Evolutionary conservation across 2,888 invertebrate genomes (phyloP), one percentile per base, ranked within the genome.

Genomic region (Caenorhabditis sp.): DNA sequence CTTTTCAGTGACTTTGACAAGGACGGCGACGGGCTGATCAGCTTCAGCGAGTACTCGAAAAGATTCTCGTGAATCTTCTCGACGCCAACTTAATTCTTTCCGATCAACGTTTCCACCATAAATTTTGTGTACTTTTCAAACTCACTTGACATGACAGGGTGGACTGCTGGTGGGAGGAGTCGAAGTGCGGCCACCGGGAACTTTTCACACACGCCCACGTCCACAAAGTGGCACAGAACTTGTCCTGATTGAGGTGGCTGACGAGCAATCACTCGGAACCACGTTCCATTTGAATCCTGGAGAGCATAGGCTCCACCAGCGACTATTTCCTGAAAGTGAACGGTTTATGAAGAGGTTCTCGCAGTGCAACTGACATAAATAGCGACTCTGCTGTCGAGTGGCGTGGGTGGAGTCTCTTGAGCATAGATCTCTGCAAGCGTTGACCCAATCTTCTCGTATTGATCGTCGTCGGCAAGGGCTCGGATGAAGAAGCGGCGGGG

Each of bases 311-410:
- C 84, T 2, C 82, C 84, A 7, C 79, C 81, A 2, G 78, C 45
- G 8, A 77, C 71, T 2, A 84, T 78, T 59, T 84, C 83, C 83
- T 83, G 32, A 39, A 79, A 56, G 11, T 30, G 4, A 32, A 8
- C 2, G n/a, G 5, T 55, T 24, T 43, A 6, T 20, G 2, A 20
- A 17, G 8, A 9, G 3, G 24, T n/a, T n/a, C 2, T 30, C n/a
- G n/a, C n/a, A n/a, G n/a, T n/a, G n/a, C n/a, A n/a, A n/a, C 76
- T 70, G 27, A 80, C 81, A 61, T 82, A 82, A n/a, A 82, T 80
- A 20, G 78, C 79, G 1, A 82, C 79, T 15, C 75, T 27, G 65
- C 78, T 76, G 26, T 80, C 79, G 17, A 77, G 37, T 13, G 66
- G 66, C 2, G 66, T 56, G 1, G 66, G 66, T 0, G 72, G 61